Percentiles rank a stretch among this genome's conserved stretches.
phyloP scores from a whole-genome alignment of 2,113 vertebrate species.

The Percina caprodes region DNA sequence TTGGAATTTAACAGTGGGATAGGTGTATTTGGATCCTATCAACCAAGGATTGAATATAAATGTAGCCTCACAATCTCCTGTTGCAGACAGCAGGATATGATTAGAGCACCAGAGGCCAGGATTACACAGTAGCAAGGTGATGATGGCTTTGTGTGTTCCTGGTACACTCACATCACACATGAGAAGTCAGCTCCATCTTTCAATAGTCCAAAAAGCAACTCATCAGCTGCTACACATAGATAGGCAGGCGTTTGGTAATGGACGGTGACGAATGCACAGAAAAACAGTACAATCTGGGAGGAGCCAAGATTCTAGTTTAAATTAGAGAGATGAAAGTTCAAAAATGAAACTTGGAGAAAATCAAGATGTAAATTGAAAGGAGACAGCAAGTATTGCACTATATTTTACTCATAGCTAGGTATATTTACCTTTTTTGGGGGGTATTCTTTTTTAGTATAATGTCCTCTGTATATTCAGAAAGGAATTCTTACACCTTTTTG shows the following conservation, averaged over 20 bases:
- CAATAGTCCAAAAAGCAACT: background rate
- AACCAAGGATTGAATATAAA: conserved; percentile 20
- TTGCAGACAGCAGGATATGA: conserved; percentile 49
- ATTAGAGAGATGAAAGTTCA: background rate
- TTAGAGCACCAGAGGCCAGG: conserved; percentile 27
- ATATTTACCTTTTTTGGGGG: too few relatives aligned
- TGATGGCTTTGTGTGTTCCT: conserved; percentile 25
- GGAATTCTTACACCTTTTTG: background rate
- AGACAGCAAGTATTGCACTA: background rate
- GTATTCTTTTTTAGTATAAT: background rate
- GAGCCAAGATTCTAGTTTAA: background rate
- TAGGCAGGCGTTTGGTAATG: background rate
- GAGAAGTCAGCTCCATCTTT: background rate
- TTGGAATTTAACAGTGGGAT: background rate
- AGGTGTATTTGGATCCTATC: conserved; percentile 12
- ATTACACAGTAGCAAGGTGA: conserved; percentile 21
- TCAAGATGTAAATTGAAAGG: background rate
- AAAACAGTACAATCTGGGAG: background rate
- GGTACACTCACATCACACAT: background rate
- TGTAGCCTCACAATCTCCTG: conserved; percentile 22
- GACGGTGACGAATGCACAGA: background rate
- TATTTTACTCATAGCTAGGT: background rate
- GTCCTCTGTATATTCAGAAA: background rate
- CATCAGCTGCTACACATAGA: background rate
- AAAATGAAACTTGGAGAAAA: background rate